phyloP scores from a whole-genome alignment of 1,140 invertebrate species.

The Drosophila subpulchrella region DNA sequence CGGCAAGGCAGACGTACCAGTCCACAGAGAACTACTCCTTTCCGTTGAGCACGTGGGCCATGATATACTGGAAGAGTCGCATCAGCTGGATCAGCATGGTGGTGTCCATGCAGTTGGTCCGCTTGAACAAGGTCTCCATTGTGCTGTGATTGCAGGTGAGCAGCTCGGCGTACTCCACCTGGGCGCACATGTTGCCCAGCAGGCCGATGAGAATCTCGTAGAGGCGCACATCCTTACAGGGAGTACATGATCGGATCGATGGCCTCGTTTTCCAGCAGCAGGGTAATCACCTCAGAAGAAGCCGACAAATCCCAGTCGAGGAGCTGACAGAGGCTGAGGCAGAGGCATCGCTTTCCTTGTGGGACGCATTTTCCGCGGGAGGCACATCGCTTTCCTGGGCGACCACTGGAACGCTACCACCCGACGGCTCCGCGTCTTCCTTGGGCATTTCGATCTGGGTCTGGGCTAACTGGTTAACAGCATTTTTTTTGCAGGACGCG shows the following conservation, averaged over 20 bases:
- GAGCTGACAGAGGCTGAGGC: too few species aligned
- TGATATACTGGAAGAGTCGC: too few species aligned
- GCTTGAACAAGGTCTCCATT: slow-evolving; percentile 85
- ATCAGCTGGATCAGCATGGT: slow-evolving; percentile 88
- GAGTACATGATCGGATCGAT: too few species aligned
- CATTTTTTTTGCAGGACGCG: not conserved
- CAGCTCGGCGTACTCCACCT: slow-evolving; percentile 81
- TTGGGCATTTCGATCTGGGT: slow-evolving; percentile 33
- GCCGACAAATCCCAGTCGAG: too few species aligned
- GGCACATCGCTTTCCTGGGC: too few species aligned
- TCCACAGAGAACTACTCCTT: slow-evolving; percentile 68
- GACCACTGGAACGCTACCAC: not conserved
- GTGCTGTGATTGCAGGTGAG: slow-evolving; percentile 84
- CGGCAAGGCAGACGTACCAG: slow-evolving; percentile 74
- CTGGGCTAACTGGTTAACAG: too few species aligned
- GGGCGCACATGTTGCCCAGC: slow-evolving; percentile 88
- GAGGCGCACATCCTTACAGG: slow-evolving; percentile 85
- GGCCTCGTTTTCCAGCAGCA: too few species aligned
- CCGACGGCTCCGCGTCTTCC: slow-evolving; percentile 27
- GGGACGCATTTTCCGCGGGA: too few species aligned
- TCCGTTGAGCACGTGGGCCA: slow-evolving; percentile 81
- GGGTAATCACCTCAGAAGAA: too few species aligned
- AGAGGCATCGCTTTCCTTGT: too few species aligned
- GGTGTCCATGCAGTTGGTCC: slow-evolving; percentile 87
- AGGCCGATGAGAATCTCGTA: slow-evolving; percentile 91